These are phyloP conservation scores for Capreolus pygargus DNA, from an alignment of 2,113 vertebrate species.

Conservation along the genomic window DNA sequence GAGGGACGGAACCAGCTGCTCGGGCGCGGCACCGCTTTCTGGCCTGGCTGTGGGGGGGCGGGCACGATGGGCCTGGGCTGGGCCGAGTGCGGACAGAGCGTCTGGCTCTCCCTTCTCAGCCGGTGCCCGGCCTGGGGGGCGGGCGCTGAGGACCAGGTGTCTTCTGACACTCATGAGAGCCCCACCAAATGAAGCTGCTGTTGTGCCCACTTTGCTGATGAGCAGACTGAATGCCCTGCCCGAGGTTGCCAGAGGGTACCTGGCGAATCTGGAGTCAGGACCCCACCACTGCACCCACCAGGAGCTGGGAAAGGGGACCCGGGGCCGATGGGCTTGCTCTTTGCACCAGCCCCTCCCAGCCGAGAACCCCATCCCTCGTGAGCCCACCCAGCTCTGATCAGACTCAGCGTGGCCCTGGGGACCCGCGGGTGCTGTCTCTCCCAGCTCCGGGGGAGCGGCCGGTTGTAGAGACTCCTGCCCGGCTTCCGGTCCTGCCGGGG, in stretches of 20 bases:
- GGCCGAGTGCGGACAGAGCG: neutral
- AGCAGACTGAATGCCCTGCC: fast-evolving
- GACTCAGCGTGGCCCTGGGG: fast-evolving
- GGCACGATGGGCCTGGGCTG: too few relatives aligned
- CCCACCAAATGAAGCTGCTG: fast-evolving
- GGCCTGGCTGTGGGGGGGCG: fast-evolving
- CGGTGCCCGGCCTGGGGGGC: too few relatives aligned
- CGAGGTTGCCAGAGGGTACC: fast-evolving
- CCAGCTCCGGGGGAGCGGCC: neutral
- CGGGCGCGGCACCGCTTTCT: conserved; percentile 44
- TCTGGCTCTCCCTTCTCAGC: fast-evolving
- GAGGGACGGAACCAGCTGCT: neutral
- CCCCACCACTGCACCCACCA: fast-evolving
- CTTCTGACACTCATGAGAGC: neutral
- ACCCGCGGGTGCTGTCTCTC: neutral
- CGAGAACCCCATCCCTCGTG: neutral
- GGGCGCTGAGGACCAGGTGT: neutral
- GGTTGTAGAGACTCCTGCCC: fast-evolving
- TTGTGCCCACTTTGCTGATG: neutral
- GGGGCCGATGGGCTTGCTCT: neutral
- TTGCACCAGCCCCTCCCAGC: neutral
- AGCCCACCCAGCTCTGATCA: neutral
- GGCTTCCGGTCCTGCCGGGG: neutral
- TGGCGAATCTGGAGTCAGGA: fast-evolving
- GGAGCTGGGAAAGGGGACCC: fast-evolving